Evolutionary conservation across 2,113 vertebrate species (phyloP), one percentile per base, ranked within the genome.

Genomic region (Nansenia antarctica): DNA sequence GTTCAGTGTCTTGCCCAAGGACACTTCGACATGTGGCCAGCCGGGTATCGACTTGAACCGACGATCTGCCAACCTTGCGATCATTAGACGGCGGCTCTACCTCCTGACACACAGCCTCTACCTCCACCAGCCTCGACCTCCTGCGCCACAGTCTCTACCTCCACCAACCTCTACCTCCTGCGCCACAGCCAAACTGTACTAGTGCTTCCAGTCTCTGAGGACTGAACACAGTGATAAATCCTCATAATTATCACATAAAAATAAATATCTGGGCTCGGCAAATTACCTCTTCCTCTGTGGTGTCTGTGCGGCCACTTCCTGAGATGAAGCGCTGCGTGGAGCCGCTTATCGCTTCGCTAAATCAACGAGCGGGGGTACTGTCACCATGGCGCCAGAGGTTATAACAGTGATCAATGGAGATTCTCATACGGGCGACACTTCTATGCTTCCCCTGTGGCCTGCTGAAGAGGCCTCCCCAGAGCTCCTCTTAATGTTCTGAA

Each of bases 191-290:
- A 18, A 15, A 42, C 39, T 42, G 12, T 5, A 42, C 39, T n/a
- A 42, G 39, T 5, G 39, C 39, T 42, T 42, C 18, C 39, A 42
- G 39, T 42, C 39, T 18, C 3, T 42, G 5, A 18, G 18, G 15
- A 8, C 59, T 45, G 12, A 42, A 64, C 9, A 18, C n/a, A 62
- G 39, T 27, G 54, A 70, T 22, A 30, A 32, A 72, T 77, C 47
- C 57, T 52, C 39, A 59, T 30, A 67, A 68, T 30, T 30, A 34
- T 52, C 71, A 73, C 65, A 68, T n/a, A n/a, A 63, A 45, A 68
- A 30, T 55, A 64, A 39, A 34, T n/a, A n/a, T 55, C 37, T 52
- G 8, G 29, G 15, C 11, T 14, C 18, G 8, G 32, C 63, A 58
- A n/a, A 54, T 52, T 32, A 63, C 5, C 14, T 8, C 12, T 26